A percentile compares a stretch with the other conserved stretches of the same genome.
These are phyloP conservation scores for Orthosia incerta DNA, from an alignment of 2,888 invertebrate genomes.

Conservation along the genomic window DNA sequence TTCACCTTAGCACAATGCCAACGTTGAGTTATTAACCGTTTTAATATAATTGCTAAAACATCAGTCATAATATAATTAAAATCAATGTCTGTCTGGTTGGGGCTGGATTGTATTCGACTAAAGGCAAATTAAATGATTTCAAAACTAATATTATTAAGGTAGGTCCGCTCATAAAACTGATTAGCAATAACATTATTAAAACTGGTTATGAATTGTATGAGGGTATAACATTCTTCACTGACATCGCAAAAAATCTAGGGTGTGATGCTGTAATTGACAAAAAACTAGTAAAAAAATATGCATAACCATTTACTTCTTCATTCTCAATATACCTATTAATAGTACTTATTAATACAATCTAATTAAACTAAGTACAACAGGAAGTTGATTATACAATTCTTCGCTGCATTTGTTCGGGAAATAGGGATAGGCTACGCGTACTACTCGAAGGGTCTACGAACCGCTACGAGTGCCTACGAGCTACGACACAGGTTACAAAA, in stretches of 20 bases:
- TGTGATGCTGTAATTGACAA: background rate
- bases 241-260: slow-evolving; percentile 14
- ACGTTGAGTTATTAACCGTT: slow-evolving; percentile 20
- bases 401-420: background rate
- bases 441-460: slow-evolving; percentile 35
- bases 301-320: background rate
- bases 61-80: slow-evolving; percentile 27
- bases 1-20: slow-evolving; percentile 46
- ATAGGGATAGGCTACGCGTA: slow-evolving; percentile 12
- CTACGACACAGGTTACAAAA: slow-evolving; percentile 4
- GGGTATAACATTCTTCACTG: background rate
- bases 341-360: background rate
- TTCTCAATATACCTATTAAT: background rate
- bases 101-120: background rate
- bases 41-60: slow-evolving; percentile 47
- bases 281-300: background rate
- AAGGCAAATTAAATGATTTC: slow-evolving; percentile 28
- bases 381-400: no score
- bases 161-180: slow-evolving; percentile 28
- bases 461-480: slow-evolving; percentile 35
- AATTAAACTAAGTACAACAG: background rate
- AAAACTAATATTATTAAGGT: slow-evolving; percentile 39
- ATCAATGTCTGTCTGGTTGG: slow-evolving; percentile 20
- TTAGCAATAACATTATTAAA: slow-evolving; percentile 36
- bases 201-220: background rate